Base-by-base conservation (phyloP, 2,888 invertebrate species). In the Protodeltote pygarga region DNA sequence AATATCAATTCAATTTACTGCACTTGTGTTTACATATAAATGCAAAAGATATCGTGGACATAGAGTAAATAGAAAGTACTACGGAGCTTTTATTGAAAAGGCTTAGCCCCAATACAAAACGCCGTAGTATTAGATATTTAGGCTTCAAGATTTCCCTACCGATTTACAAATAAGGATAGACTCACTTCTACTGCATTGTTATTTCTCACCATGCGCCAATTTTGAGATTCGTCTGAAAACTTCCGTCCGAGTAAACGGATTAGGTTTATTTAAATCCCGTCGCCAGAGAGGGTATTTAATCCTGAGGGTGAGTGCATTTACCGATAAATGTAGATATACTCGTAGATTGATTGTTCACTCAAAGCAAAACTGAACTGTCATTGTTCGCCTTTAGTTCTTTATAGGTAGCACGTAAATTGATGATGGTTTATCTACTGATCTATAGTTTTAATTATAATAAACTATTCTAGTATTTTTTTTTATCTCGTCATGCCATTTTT, bases 1-100 rank as follows among this genome's bases (percentile, higher is more conserved):
- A 65, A 65, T 61, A 40, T 16, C 32, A 39, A 53, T 40, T 40
- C 42, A 47, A 55, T 57, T 55, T 55, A 27, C 40, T 51, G 31
- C 32, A 35, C 27, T 28, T 45, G 33, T 45, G 23, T 35, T 40
- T 38, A 49, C 35, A 44, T 9, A 40, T 55, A 48, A 39, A 48
- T 61, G 29, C 20, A 44, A 35, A 37, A 41, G n/a, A 38, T 15
- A 24, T 20, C 6, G 15, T 32, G 23, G 11, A 34, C 20, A n/a
- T n/a, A n/a, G n/a, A n/a, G n/a, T n/a, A n/a, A n/a, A n/a, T n/a
- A n/a, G n/a, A n/a, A n/a, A n/a, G n/a, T n/a, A n/a, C n/a, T n/a
- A n/a, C n/a, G n/a, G n/a, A n/a, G n/a, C n/a, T n/a, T n/a, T n/a
- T n/a, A n/a, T n/a, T n/a, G n/a, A n/a, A n/a, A n/a, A n/a, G 13